Evolutionary conservation across 2,888 invertebrate genomes (phyloP), one percentile per base, ranked within the genome.

Genomic region (Epinotia bilunana): DNA sequence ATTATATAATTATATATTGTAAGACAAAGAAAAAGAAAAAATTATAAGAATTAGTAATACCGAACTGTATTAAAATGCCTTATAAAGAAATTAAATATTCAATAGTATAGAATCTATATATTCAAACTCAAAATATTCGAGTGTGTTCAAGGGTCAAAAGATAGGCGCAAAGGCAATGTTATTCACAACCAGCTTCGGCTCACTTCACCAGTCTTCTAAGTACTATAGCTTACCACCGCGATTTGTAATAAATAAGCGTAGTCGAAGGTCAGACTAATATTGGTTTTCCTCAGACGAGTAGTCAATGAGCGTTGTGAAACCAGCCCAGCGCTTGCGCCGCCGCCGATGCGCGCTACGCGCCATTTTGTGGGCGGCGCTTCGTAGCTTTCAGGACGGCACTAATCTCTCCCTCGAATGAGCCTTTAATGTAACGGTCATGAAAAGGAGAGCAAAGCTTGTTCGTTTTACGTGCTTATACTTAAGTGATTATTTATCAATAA

Each of bases 291-390:
- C n/a, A 53, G 49, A n/a, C 49, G 49, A 53, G 49, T n/a, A n/a
- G 53, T 53, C n/a, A 12, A 16, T 13, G 16, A 49, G 16, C 3
- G 16, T 11, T 46, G 46, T 49, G 16, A 49, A 16, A 49, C 49
- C 49, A 78, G 78, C 72, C 74, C 20, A 60, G 78, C 77, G 79
- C 78, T 46, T 20, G 75, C 76, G 76, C 74, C 68, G 70, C 76
- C 70, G 55, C 61, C 49, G 53, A 23, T 62, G n/a, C 57, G 16
- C 57, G 12, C 33, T 74, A 72, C 79, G 83, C 91, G 92, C 92
- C 92, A 92, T 92, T 78, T 92, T 92, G 90, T 88, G 80, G 92
- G 92, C 90, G 92, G 90, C 79, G 91, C 84, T 83, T 72, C 78
- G 81, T 74, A 78, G 74, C 80, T 77, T 80, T 80, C 72, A 63